phyloP scores from a whole-genome alignment of 2,888 invertebrate species.

The Hedya salicella region DNA sequence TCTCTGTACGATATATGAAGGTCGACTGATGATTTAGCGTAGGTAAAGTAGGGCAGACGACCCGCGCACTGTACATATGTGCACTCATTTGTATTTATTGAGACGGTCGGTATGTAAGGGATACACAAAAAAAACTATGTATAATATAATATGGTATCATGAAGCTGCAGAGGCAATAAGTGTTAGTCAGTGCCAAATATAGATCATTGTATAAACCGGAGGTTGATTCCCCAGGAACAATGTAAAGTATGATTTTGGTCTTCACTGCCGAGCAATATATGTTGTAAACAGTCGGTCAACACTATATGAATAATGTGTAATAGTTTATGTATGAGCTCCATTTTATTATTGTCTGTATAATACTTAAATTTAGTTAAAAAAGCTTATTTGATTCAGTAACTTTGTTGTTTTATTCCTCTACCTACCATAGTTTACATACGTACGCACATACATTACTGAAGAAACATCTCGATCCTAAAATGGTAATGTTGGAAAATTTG shows the following conservation, averaged over 20 bases:
- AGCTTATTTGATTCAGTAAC: conserved; percentile 76
- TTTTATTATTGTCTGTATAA: conserved; percentile 73
- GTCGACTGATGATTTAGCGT: conserved; percentile 46
- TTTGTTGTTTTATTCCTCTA: conserved; percentile 64
- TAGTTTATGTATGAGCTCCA: conserved; percentile 67
- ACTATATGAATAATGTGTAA: conserved; percentile 63
- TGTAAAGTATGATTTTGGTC: conserved; percentile 19
- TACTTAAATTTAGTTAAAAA: conserved; percentile 78
- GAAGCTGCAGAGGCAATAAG: conserved; percentile 70
- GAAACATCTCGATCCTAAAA: too few relatives aligned
- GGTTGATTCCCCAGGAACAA: conserved; percentile 22
- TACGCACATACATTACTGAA: too few relatives aligned
- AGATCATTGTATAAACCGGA: conserved; percentile 45
- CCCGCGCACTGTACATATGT: conserved; percentile 74
- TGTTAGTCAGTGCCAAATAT: conserved; percentile 47
- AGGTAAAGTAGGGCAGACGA: conserved; percentile 36
- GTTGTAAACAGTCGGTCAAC: conserved; percentile 67
- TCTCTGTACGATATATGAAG: conserved; percentile 46
- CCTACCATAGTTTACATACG: too few relatives aligned
- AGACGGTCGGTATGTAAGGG: conserved; percentile 62
- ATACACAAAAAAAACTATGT: conserved; percentile 61
- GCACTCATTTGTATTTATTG: conserved; percentile 72
- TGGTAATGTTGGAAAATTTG: too few relatives aligned
- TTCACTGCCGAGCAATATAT: conserved; percentile 39
- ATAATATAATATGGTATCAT: conserved; percentile 53